Evolutionary conservation across 2,797 vertebrate species (phyloP), one percentile per base, ranked within the genome.

Genomic region (Prionace glauca): DNA sequence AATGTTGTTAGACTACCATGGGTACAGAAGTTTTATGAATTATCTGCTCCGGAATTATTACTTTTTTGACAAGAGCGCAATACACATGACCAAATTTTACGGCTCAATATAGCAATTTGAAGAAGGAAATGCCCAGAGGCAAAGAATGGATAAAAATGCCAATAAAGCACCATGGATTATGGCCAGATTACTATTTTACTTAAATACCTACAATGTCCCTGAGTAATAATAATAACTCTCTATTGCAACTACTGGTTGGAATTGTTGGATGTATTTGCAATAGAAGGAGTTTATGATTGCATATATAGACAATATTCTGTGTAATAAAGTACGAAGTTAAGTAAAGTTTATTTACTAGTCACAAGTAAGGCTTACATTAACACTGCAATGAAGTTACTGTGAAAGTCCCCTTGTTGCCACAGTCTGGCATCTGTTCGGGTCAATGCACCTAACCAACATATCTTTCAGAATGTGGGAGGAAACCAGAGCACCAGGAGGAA

Each of bases 141-240:
- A 32, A 72, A 56, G 45, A 95, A 95, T 95, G 93, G 71, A 95
- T 60, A 41, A 77, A 45, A 95, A 74, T 74, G 93, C 10, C 93
- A 95, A 95, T 56, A 92, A 56, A 95, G 60, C 50, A 56, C 14
- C 72, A 7, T 95, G 93, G 71, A 95, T 95, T 95, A 74, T 95
- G 93, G 71, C 50, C 71, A 95, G 93, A 95, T 95, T 77, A 95
- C 77, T 74, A 77, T 77, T 41, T 95, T 95, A 77, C 93, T 95
- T 95, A 56, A 95, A 95, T 95, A 95, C 41, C 93, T 77, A 95
- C 69, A 56, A 74, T 56, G 18, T 95, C 69, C 71, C 69, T n/a
- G 69, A 72, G 50, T 72, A 74, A 14, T 77, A 74, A 94, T 94
- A 94, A 74, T 50, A 41, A 20, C 60, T 65, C 41, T 77, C 41